Evolutionary conservation across 2,113 vertebrate genomes (phyloP).

Genomic region (Cairina moschata): DNA sequence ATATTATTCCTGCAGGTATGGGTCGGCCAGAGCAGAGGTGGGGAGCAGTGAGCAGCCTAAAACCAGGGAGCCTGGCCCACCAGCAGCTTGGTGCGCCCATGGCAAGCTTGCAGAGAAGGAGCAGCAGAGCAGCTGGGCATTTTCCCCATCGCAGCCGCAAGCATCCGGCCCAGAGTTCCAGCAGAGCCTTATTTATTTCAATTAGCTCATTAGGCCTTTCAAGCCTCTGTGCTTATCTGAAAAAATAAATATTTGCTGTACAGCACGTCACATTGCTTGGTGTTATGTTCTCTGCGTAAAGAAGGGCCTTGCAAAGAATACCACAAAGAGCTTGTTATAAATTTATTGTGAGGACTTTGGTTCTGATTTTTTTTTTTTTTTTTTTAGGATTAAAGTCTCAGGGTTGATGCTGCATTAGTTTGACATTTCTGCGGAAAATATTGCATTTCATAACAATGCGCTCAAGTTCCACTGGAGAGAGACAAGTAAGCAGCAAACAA

Average conservation of each 20-base stretch:
- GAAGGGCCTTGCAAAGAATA: slow-evolving; percentile 10
- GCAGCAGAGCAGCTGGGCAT: not conserved
- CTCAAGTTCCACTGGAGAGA: slow-evolving; percentile 10
- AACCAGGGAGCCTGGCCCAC: not conserved
- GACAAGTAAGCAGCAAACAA: slow-evolving; percentile 16
- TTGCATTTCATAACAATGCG: slow-evolving; percentile 15
- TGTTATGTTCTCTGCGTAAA: slow-evolving; percentile 11
- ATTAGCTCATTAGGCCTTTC: slow-evolving; percentile 39
- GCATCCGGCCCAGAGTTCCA: not conserved
- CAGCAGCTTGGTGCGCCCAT: not conserved
- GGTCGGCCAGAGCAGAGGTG: not conserved
- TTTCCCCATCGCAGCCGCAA: not conserved
- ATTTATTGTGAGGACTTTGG: not conserved
- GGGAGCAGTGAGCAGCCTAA: not conserved
- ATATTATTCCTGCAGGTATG: not conserved
- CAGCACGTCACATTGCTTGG: not conserved
- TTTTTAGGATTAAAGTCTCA: slow-evolving; percentile 10
- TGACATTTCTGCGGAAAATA: not conserved
- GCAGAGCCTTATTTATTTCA: slow-evolving; percentile 57
- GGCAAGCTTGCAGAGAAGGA: not conserved
- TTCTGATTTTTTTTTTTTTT: not conserved
- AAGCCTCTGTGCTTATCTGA: slow-evolving; percentile 29
- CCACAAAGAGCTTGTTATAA: not conserved
- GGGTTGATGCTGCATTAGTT: slow-evolving; percentile 1
- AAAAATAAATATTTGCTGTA: slow-evolving; percentile 50